Evolutionary conservation across 2,797 vertebrate genomes (phyloP), one percentile per base, ranked within the genome.

Genomic region (Ctenosaura bakeri): DNA sequence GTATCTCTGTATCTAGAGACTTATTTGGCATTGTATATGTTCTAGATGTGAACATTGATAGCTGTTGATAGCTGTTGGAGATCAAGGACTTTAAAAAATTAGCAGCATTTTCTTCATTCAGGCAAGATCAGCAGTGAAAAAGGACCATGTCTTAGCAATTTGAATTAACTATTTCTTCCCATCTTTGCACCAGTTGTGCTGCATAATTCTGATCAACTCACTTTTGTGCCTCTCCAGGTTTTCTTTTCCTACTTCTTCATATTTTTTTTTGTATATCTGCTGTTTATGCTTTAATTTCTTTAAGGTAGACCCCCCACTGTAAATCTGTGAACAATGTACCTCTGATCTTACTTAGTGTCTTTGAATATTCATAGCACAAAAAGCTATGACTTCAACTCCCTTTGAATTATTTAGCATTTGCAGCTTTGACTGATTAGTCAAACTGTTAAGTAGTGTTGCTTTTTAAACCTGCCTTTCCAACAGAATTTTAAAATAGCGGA

Each of bases 381-480:
- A 35, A 88, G 32, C 62, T 77, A 14, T 71, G 66, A 46, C 42
- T 86, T 86, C 52, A 42, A 62, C 24, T 76, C 24, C 56, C 50
- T 46, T 66, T 76, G 20, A 83, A 42, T 89, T 64, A 84, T 84
- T 78, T 66, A 35, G 32, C 46, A n/a, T 85, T 66, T 77, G 24
- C 22, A 29, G 32, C 59, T 85, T 89, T 77, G 35, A 59, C 69
- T 54, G 73, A 77, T 85, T 62, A 78, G 38, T 87, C 54, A 86
- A 77, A 76, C 38, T 76, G 13, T 83, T 89, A 83, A 20, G 54
- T 85, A 50, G 38, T 77, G 35, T 77, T 77, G 35, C 22, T n/a
- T 85, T 88, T 82, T 73, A 73, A 82, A 81, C n/a, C 29, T 81
- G 50, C 16, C 46, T 89, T 83, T 89, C 56, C 35, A 66, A 69